These are phyloP conservation scores for Zaprionus lachaisei DNA, from an alignment of 1,140 invertebrate genomes.

Conservation along the genomic window DNA sequence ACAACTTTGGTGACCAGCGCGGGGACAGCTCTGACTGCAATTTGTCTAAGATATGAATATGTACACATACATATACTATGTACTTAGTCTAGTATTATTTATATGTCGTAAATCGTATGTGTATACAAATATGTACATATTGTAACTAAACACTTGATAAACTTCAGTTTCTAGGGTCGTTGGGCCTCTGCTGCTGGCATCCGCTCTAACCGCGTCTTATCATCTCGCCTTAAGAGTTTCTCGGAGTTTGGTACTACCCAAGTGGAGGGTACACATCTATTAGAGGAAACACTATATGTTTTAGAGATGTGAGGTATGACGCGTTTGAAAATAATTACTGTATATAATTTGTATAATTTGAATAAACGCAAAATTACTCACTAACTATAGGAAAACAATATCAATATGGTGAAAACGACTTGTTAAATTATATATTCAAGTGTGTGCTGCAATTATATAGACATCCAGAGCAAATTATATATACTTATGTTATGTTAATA, in stretches of 20 bases:
- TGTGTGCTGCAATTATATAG: not conserved
- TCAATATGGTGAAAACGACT: not conserved
- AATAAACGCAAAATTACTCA: constrained; percentile 4
- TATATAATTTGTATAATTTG: constrained; percentile 7
- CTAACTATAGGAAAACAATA: not conserved
- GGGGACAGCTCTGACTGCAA: not conserved
- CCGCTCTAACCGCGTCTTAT: constrained; percentile 23
- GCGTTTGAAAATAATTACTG: not conserved
- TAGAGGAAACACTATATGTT: not conserved
- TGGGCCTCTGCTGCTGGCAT: constrained; percentile 31
- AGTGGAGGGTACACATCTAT: not conserved
- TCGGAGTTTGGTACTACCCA: not conserved
- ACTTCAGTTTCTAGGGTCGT: constrained; percentile 35
- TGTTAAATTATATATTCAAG: constrained; percentile 3
- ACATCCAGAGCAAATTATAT: not conserved
- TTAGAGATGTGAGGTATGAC: not conserved
- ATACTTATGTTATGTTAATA: not conserved
- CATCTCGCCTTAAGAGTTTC: constrained; percentile 8
- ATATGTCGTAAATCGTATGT: not conserved
- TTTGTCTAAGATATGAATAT: constrained; percentile 2
- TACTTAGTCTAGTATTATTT: not conserved
- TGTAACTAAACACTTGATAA: constrained; percentile 3
- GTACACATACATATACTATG: not conserved
- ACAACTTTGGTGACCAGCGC: constrained; percentile 6
- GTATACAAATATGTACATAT: not conserved